phyloP scores from a whole-genome alignment of 1,140 invertebrate species.

The Venustaconcha ellipsiformis region DNA sequence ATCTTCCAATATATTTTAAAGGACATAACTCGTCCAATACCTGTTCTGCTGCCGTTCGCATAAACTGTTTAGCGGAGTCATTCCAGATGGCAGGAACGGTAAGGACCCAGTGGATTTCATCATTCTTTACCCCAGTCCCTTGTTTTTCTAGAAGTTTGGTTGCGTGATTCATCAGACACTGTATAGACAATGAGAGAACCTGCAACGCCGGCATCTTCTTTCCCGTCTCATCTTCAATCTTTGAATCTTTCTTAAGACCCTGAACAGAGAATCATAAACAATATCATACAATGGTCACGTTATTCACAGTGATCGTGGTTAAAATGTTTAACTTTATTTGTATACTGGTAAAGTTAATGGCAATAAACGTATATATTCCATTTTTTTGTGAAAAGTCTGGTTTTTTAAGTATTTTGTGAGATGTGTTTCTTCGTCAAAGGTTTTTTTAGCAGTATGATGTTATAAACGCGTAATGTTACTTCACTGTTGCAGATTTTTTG shows the following conservation, averaged over 20 bases:
- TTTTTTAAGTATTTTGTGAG: too few relatives aligned
- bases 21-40: neutral
- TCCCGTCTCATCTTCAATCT: constrained; percentile 13
- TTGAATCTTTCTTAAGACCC: constrained; percentile 12
- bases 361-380: too few relatives aligned
- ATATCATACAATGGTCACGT: too few relatives aligned
- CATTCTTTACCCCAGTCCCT: constrained; percentile 9
- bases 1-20: too few relatives aligned
- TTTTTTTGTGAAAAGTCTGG: too few relatives aligned
- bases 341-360: too few relatives aligned
- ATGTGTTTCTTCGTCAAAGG: too few relatives aligned
- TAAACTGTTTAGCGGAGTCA: constrained; percentile 17
- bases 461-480: too few relatives aligned
- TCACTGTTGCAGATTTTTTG: too few relatives aligned
- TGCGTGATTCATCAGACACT: constrained; percentile 6
- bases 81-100: constrained; percentile 11
- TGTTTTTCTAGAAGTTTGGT: neutral
- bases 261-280: neutral
- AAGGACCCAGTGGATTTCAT: constrained; percentile 16
- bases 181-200: constrained; percentile 8
- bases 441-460: too few relatives aligned
- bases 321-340: too few relatives aligned
- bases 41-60: constrained; percentile 8
- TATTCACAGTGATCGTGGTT: too few relatives aligned
- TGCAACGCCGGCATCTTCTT: constrained; percentile 10